phyloP scores from a whole-genome alignment of 2,888 invertebrate genomes.

The Eristalis arbustorum region DNA sequence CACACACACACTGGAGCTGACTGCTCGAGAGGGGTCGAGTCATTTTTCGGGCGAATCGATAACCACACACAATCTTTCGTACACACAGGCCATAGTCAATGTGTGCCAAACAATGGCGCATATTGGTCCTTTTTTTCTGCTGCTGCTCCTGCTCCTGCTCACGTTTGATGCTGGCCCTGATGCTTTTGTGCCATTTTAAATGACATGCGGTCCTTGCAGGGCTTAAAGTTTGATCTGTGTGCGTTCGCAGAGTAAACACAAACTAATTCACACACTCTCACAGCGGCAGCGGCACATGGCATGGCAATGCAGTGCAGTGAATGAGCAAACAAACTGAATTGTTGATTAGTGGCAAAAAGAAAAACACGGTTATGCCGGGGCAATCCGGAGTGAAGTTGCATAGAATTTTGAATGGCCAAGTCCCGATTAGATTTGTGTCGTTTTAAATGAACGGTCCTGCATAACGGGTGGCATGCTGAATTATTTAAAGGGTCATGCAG shows the following conservation, averaged over 20 bases:
- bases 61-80: conserved; percentile 54
- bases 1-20: not conserved
- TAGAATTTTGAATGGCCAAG: conserved; percentile 9
- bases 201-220: conserved; percentile 62
- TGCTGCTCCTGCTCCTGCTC: conserved; percentile 50
- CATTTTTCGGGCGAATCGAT: conserved; percentile 66
- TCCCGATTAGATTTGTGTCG: conserved; percentile 19
- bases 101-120: conserved; percentile 65
- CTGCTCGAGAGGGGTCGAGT: conserved; percentile 8
- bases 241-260: conserved; percentile 10
- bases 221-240: conserved; percentile 58
- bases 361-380: not conserved
- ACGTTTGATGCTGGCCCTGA: conserved; percentile 41
- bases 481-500: conserved; percentile 7
- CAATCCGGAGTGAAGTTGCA: conserved; percentile 6
- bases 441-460: conserved; percentile 17
- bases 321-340: conserved; percentile 60
- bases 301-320: not conserved
- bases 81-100: conserved; percentile 43
- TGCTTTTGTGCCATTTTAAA: conserved; percentile 65
- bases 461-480: conserved; percentile 1
- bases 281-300: not conserved
- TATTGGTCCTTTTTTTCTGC: conserved; percentile 27
- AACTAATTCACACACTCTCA: not conserved
- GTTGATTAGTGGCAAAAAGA: conserved; percentile 49